Conservation (phyloP, 2,888 invertebrate species). For the Phrixothrix hirtus region DNA sequence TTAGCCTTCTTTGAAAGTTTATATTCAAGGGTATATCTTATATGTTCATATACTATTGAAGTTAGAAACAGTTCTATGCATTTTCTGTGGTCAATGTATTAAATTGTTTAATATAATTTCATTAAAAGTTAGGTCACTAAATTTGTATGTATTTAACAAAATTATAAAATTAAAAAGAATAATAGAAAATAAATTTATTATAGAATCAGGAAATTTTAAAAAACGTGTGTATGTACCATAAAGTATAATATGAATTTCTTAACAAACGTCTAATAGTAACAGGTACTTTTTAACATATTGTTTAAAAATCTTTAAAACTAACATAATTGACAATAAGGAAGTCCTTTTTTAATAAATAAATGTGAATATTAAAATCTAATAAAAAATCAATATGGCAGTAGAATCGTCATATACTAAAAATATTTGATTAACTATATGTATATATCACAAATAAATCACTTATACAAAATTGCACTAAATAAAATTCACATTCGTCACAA, state of each 20-base stretch:
- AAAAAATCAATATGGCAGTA: slow-evolving; percentile 24
- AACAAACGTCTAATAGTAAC: not conserved
- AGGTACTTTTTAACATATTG: slow-evolving; percentile 4
- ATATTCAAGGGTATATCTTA: too few relatives aligned
- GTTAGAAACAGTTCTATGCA: too few relatives aligned
- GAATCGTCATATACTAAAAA: slow-evolving; percentile 11
- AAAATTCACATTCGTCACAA: slow-evolving; percentile 31
- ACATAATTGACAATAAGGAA: not conserved
- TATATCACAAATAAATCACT: slow-evolving; percentile 53
- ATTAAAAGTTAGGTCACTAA: too few relatives aligned
- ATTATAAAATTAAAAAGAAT: too few relatives aligned
- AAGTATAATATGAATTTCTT: not conserved
- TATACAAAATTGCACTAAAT: slow-evolving; percentile 45
- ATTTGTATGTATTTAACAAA: too few relatives aligned
- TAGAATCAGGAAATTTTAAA: too few relatives aligned
- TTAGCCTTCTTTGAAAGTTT: too few relatives aligned
- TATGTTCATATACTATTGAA: too few relatives aligned
- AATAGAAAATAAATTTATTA: too few relatives aligned
- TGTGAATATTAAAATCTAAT: slow-evolving; percentile 4
- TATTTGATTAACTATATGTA: slow-evolving; percentile 33
- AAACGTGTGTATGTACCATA: too few relatives aligned
- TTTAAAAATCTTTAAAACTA: not conserved
- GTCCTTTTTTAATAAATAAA: slow-evolving; percentile 18
- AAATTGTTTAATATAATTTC: too few relatives aligned
- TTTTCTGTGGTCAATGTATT: too few relatives aligned